These are phyloP conservation scores for Potorous gilbertii DNA, from an alignment of 2,797 vertebrate genomes.

Conservation along the genomic window DNA sequence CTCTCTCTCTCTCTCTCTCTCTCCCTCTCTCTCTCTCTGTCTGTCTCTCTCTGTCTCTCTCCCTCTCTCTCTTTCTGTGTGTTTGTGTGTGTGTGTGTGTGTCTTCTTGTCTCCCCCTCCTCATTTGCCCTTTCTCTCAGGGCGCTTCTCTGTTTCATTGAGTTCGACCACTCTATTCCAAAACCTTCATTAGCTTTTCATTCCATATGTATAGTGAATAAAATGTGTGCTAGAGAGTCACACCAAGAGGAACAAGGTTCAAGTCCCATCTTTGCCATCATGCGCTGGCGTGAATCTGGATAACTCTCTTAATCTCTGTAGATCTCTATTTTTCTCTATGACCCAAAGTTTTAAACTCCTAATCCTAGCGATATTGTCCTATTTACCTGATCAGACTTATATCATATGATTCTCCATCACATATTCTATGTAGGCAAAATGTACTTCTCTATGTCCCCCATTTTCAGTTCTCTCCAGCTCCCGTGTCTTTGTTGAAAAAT, in stretches of 20 bases:
- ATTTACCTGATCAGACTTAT: neutral
- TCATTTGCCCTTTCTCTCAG: neutral
- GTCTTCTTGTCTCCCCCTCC: neutral
- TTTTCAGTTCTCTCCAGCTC: neutral
- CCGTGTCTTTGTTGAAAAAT: neutral
- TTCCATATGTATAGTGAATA: neutral
- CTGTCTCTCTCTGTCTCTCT: neutral
- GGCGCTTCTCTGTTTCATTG: neutral
- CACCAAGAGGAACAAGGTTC: neutral
- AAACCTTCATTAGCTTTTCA: neutral
- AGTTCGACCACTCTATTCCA: neutral
- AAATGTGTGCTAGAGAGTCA: neutral
- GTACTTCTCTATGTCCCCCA: neutral
- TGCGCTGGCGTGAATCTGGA: neutral
- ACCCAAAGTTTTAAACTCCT: neutral
- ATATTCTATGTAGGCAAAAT: neutral
- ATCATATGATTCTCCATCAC: neutral
- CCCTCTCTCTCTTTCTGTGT: neutral
- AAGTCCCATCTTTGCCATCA: neutral
- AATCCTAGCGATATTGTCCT: neutral
- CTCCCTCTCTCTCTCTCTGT: neutral
- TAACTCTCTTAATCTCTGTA: neutral
- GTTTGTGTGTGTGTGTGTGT: no score
- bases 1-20: no score
- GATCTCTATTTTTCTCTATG: neutral